Percentiles rank a stretch among this genome's conserved stretches.
phyloP scores from a whole-genome alignment of 2,113 vertebrate genomes.

The Periophthalmus modestus region DNA sequence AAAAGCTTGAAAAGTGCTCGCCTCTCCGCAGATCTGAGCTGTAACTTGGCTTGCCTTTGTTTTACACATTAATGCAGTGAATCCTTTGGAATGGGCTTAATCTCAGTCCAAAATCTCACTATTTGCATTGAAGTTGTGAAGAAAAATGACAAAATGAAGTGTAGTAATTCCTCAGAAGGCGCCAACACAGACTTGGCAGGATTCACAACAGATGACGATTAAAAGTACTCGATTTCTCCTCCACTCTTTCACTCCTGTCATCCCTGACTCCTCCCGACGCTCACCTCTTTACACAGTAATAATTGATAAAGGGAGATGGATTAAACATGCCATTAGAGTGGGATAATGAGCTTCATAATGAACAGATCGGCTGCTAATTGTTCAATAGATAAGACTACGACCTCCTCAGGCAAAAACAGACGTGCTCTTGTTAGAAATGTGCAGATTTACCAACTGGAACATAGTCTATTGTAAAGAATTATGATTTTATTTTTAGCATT shows the following conservation, averaged over 20 bases:
- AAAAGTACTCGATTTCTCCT: slow-evolving; percentile 63
- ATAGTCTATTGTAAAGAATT: not conserved
- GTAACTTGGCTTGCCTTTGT: too few relatives aligned
- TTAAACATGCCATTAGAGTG: slow-evolving; percentile 72
- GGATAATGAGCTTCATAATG: slow-evolving; percentile 71
- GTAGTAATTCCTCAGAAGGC: too few relatives aligned
- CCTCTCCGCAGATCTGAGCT: too few relatives aligned
- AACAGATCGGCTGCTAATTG: slow-evolving; percentile 72
- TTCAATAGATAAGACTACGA: slow-evolving; percentile 57
- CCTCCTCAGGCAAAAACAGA: slow-evolving; percentile 48
- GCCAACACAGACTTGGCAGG: not conserved
- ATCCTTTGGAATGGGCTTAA: too few relatives aligned
- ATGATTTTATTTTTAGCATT: too few relatives aligned
- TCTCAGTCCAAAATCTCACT: too few relatives aligned
- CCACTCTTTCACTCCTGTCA: slow-evolving; percentile 40
- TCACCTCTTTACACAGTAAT: slow-evolving; percentile 68
- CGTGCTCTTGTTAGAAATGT: not conserved
- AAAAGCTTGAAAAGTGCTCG: too few relatives aligned
- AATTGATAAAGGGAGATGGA: slow-evolving; percentile 73
- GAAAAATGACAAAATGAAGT: too few relatives aligned
- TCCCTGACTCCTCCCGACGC: slow-evolving; percentile 27
- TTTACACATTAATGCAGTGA: too few relatives aligned
- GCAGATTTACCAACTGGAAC: slow-evolving; percentile 17
- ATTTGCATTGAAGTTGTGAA: too few relatives aligned
- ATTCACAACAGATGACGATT: slow-evolving; percentile 35